phyloP scores from a whole-genome alignment of 2,113 vertebrate genomes.

The Naja naja region DNA sequence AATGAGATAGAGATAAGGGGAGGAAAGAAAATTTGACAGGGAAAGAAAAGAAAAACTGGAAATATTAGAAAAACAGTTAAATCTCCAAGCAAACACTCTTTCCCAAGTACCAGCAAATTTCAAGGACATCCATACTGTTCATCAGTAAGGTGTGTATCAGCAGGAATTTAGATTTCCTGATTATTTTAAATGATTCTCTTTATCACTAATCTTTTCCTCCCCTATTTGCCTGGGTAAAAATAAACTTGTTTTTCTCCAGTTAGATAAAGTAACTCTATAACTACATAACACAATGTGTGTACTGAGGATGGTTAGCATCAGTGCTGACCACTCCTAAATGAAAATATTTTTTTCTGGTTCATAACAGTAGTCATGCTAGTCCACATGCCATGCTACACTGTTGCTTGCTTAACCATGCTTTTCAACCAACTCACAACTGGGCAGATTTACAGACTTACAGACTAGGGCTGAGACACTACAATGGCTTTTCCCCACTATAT shows the following conservation, averaged over 20 bases:
- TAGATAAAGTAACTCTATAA: not conserved
- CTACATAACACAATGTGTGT: not conserved
- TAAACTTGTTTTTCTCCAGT: not conserved
- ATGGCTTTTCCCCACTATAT: not conserved
- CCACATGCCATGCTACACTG: not conserved
- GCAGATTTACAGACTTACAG: not conserved
- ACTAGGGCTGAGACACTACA: not conserved
- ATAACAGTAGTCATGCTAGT: not conserved
- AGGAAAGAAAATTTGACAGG: not conserved
- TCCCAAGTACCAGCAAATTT: not conserved
- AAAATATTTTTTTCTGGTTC: not conserved
- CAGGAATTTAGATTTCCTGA: not conserved
- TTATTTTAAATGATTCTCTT: not conserved
- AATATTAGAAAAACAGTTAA: not conserved
- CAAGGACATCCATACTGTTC: not conserved
- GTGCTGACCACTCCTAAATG: not conserved
- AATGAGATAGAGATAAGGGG: not conserved
- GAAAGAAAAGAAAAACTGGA: not conserved
- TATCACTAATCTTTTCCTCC: not conserved
- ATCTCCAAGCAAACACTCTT: not conserved
- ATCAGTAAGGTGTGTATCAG: not conserved
- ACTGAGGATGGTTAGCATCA: not conserved
- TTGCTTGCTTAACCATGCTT: not conserved
- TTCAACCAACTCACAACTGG: not conserved
- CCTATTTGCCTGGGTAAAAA: not conserved